A percentile compares a stretch with the other conserved stretches of the same genome.
These are phyloP conservation scores for Anthoscopus minutus DNA, from an alignment of 2,113 vertebrate species.

Conservation along the genomic window DNA sequence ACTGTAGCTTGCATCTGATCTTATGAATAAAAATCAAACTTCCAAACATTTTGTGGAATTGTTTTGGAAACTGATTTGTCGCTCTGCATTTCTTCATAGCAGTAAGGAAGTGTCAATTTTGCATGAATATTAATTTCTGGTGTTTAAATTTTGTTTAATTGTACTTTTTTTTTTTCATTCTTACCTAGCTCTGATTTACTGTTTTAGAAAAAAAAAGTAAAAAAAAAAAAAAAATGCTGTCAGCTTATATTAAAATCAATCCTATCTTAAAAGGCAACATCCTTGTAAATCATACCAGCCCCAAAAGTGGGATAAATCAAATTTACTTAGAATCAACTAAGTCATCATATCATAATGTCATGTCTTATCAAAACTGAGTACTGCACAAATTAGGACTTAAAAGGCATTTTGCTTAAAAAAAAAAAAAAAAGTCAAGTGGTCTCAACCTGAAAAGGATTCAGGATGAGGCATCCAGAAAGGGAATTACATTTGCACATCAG, in stretches of 20 bases:
- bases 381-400: constrained; percentile 58
- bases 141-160: not conserved
- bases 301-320: constrained; percentile 55
- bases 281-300: constrained; percentile 49
- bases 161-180: not conserved
- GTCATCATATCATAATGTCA: constrained; percentile 60
- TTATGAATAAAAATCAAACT: constrained; percentile 30
- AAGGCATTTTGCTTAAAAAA: constrained; percentile 49
- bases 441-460: constrained; percentile 8
- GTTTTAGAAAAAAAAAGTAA: not conserved
- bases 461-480: not conserved
- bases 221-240: not conserved
- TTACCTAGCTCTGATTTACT: constrained; percentile 17
- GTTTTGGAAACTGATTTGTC: not conserved
- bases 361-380: constrained; percentile 50
- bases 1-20: not conserved
- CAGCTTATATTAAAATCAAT: constrained; percentile 53
- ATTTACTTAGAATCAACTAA: constrained; percentile 66
- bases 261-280: constrained; percentile 49
- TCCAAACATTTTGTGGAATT: not conserved
- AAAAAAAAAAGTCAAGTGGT: constrained; percentile 53
- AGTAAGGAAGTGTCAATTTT: not conserved
- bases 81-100: not conserved
- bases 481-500: constrained; percentile 37
- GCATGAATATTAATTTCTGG: not conserved